Evolutionary conservation across 2,888 invertebrate genomes (phyloP).

Genomic region (Dione juno): DNA sequence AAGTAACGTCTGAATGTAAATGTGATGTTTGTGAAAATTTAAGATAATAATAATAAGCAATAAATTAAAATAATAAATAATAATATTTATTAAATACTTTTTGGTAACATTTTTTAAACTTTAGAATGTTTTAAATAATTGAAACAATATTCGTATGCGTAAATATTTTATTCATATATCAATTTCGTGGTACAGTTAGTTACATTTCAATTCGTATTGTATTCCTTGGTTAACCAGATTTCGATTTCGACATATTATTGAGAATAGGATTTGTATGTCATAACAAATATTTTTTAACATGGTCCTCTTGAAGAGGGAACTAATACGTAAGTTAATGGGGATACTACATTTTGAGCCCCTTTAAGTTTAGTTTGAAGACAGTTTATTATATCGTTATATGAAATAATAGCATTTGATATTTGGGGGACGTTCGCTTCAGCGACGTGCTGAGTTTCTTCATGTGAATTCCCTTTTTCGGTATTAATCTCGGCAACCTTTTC

Average conservation of each 20-base stretch:
- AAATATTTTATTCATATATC: constrained; percentile 30
- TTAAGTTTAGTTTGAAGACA: constrained; percentile 65
- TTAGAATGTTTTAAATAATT: neutral
- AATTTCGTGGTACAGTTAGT: constrained; percentile 30
- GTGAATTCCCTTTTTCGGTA: constrained; percentile 30
- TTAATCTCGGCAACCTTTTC: constrained; percentile 12
- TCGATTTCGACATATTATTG: constrained; percentile 30
- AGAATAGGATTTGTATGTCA: constrained; percentile 14
- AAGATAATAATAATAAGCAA: too few species aligned
- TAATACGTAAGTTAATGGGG: constrained; percentile 71
- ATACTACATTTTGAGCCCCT: constrained; percentile 50
- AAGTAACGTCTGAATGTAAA: too few species aligned
- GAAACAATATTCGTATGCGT: constrained; percentile 32
- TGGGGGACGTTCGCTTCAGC: constrained; percentile 19
- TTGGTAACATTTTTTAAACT: neutral
- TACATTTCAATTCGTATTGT: constrained; percentile 30
- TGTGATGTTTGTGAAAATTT: too few species aligned
- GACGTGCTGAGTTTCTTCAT: constrained; percentile 35
- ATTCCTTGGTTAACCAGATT: constrained; percentile 36
- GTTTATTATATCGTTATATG: constrained; percentile 66
- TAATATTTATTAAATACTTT: neutral
- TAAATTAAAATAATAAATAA: too few species aligned
- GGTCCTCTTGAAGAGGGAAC: constrained; percentile 58
- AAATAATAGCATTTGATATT: constrained; percentile 48
- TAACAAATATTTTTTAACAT: constrained; percentile 29